Evolutionary conservation across 2,113 vertebrate species (phyloP).

Genomic region (Uria aalge): DNA sequence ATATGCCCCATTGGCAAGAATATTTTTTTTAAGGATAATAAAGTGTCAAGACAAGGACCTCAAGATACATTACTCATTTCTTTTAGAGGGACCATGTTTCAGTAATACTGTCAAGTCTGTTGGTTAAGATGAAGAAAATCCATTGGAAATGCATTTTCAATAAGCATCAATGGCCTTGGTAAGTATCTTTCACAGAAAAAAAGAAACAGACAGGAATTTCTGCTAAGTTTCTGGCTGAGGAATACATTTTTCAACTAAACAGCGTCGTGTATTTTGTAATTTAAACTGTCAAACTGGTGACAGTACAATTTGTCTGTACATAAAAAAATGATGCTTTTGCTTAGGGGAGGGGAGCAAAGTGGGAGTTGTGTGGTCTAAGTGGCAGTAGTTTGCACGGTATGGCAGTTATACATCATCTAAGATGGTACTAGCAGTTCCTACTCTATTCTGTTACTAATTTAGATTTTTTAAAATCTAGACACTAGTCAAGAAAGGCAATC

Average conservation of each 20-base stretch:
- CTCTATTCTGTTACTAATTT: neutral
- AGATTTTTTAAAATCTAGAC: neutral
- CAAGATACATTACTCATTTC: neutral
- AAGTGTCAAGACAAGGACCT: neutral
- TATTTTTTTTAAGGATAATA: neutral
- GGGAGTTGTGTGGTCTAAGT: neutral
- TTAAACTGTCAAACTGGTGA: neutral
- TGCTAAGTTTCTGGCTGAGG: neutral
- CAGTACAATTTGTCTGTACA: neutral
- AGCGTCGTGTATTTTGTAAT: neutral
- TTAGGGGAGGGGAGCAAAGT: neutral
- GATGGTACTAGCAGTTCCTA: neutral
- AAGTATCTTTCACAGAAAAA: neutral
- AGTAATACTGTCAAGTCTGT: neutral
- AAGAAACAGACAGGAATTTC: neutral
- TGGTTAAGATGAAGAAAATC: constrained; percentile 21
- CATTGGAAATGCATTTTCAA: constrained; percentile 34
- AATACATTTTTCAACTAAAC: neutral
- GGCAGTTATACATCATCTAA: neutral
- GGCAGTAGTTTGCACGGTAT: neutral
- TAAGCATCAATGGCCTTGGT: neutral
- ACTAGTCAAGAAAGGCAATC: neutral
- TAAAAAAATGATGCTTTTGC: neutral
- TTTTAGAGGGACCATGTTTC: neutral
- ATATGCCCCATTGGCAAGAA: neutral